Evolutionary conservation across 2,888 invertebrate genomes (phyloP).

Genomic region (Caenorhabditis afra): DNA sequence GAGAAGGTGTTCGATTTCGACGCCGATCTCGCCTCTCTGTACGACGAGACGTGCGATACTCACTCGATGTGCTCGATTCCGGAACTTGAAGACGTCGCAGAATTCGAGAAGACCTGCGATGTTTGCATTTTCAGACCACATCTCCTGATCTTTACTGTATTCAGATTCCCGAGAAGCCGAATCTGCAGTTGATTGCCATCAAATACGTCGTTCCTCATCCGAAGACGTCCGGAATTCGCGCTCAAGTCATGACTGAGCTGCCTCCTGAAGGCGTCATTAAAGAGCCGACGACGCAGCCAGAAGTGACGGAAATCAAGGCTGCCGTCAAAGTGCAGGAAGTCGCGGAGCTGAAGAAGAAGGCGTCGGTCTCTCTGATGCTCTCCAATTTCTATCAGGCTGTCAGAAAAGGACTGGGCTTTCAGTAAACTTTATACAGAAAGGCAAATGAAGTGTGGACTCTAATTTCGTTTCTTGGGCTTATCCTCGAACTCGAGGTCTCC

Average conservation of each 20-base stretch:
- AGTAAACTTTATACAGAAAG: slow-evolving; percentile 16
- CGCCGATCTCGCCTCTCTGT: background rate
- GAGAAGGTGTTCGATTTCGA: background rate
- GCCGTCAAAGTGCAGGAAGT: no score
- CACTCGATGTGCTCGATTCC: background rate
- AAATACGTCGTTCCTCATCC: no score
- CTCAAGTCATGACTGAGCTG: no score
- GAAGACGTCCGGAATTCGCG: no score
- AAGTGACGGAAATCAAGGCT: no score
- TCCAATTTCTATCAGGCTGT: background rate
- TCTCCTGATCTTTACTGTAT: no score
- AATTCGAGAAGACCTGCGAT: background rate
- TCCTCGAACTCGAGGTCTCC: slow-evolving; percentile 48
- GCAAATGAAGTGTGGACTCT: slow-evolving; percentile 22
- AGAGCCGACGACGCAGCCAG: no score
- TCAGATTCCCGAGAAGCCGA: no score
- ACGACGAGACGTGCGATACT: background rate
- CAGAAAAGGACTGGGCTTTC: background rate
- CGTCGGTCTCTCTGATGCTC: background rate
- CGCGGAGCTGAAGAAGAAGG: no score
- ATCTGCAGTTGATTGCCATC: no score
- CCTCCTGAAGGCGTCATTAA: no score
- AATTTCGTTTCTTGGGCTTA: slow-evolving; percentile 10
- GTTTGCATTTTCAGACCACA: no score
- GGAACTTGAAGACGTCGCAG: background rate